Percentiles rank a stretch among this genome's conserved stretches.
Conservation (phyloP, 2,797 vertebrate genomes). For the Sylvia borin region DNA sequence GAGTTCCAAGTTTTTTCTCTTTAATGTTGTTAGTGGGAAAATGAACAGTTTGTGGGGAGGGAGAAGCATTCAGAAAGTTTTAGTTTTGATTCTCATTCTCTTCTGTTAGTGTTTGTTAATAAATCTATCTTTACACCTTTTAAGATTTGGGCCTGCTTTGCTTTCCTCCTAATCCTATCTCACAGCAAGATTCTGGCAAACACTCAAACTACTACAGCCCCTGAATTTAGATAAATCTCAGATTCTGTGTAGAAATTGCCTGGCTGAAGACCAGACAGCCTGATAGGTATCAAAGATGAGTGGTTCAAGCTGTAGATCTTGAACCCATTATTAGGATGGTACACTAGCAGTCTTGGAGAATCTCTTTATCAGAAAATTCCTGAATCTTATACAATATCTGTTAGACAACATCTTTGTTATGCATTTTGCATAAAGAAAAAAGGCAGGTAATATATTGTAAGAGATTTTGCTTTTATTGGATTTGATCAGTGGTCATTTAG, state of each 20-base stretch:
- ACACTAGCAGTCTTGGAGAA: neutral
- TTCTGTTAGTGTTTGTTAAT: too few relatives aligned
- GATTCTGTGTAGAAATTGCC: neutral
- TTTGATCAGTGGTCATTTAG: neutral
- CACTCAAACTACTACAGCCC: neutral
- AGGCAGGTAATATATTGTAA: neutral
- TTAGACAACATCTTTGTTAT: neutral
- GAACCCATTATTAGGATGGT: neutral
- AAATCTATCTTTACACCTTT: too few relatives aligned
- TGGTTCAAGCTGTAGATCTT: neutral
- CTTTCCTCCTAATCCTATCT: too few relatives aligned
- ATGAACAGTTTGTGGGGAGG: too few relatives aligned
- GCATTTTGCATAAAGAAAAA: neutral
- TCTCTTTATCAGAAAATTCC: neutral
- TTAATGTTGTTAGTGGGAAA: too few relatives aligned
- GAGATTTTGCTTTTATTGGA: neutral
- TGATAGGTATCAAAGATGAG: neutral
- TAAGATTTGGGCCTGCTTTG: too few relatives aligned
- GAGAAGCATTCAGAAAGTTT: too few relatives aligned
- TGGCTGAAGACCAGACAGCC: neutral
- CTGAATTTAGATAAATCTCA: neutral
- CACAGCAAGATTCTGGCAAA: too few relatives aligned
- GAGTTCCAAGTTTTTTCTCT: too few relatives aligned
- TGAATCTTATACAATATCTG: neutral
- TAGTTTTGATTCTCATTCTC: too few relatives aligned